Evolutionary conservation across 2,113 vertebrate species (phyloP).

Genomic region (Pundamilia nyererei): DNA sequence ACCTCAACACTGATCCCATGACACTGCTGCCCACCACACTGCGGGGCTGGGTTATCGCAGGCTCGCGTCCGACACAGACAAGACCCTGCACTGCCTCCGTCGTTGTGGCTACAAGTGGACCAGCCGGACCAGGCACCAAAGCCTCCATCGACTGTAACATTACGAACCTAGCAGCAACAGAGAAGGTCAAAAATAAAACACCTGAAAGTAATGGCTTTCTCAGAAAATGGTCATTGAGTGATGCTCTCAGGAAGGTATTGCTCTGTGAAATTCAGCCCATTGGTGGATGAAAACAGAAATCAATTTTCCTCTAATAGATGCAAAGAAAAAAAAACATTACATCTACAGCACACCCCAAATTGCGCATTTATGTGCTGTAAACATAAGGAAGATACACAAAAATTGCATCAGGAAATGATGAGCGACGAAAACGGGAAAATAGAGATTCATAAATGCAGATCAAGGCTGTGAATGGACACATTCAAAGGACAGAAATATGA

Average conservation of each 20-base stretch:
- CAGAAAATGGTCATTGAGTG: constrained; percentile 2
- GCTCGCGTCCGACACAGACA: constrained; percentile 87
- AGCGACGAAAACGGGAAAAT: background rate
- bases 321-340: constrained; percentile 21
- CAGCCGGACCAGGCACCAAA: constrained; percentile 85
- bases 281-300: constrained; percentile 36
- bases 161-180: constrained; percentile 74
- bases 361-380: constrained; percentile 11
- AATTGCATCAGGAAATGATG: constrained; percentile 3
- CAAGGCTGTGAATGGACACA: background rate
- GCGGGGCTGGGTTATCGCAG: constrained; percentile 86
- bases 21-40: constrained; percentile 88
- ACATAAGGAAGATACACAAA: constrained; percentile 5
- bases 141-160: constrained; percentile 87
- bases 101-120: constrained; percentile 82
- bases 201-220: constrained; percentile 17
- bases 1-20: constrained; percentile 87
- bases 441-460: constrained; percentile 6
- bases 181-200: constrained; percentile 3
- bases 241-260: constrained; percentile 12
- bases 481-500: constrained; percentile 10
- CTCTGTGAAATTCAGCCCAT: constrained; percentile 2
- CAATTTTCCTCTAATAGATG: constrained; percentile 40
- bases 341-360: constrained; percentile 8
- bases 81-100: constrained; percentile 75